Evolutionary conservation across 1,140 invertebrate genomes (phyloP), one percentile per base, ranked within the genome.

Genomic region (Bombus picipes): DNA sequence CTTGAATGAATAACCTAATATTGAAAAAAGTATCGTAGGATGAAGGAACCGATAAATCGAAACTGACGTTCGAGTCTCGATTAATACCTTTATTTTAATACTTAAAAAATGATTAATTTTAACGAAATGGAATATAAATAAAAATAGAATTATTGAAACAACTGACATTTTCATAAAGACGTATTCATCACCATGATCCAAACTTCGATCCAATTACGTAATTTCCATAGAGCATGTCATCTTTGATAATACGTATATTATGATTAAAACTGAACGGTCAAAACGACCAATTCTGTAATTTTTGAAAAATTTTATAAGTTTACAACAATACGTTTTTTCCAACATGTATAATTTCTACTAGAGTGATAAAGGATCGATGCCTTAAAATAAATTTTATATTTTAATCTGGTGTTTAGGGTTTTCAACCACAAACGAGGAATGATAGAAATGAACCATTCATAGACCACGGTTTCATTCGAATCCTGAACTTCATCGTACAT

Each of bases 41-140:
- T 2, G 41, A 4, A 57, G 0, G 68, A 37, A 62, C 28, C 65
- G 68, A 72, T 59, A 13, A 71, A 72, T 81, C 79, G 79, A 65
- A 53, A 75, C 32, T 65, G 37, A 37, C 37, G 32, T 66, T 62
- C 81, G 57, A 37, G 41, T 66, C 41, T 74, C 80, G 71, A 75
- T 65, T 82, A 22, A 75, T 66, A 59, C 4, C 59, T 83, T 43
- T 75, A 82, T 66, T 74, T 82, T 76, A 83, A 83, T 78, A 70
- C 53, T 71, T 71, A n/a, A 72, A 79, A 34, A 41, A 10, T 5
- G 13, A n/a, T 47, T 62, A 79, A 59, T 79, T 79, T 62, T 41
- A 84, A 70, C n/a, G 34, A 41, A 47, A 71, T 47, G 39, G 62
- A 25, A 47, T 62, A 62, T 72, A 72, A 71, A 79, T 43, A 71